Evolutionary conservation across 2,797 vertebrate species (phyloP), one percentile per base, ranked within the genome.

Genomic region (Scarus forsteni): DNA sequence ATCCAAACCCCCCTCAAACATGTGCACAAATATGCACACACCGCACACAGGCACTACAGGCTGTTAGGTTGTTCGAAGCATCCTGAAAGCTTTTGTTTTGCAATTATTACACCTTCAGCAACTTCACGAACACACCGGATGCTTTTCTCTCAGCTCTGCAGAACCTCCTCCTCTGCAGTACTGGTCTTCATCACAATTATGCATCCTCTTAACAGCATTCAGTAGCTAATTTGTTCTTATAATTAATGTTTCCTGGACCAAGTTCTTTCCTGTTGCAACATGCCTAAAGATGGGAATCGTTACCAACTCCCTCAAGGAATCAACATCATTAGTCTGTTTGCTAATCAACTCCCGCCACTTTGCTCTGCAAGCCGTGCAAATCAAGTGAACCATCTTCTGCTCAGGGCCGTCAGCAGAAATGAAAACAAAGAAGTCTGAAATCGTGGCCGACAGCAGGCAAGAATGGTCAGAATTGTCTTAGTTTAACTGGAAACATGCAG

Each of bases 31-130:
- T 76, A 65, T 10, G 14, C 59, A 70, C 44, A 54, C 58, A 43
- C 74, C 57, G 65, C 56, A 63, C 49, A 59, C 16, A 36, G 14
- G 59, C 19, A 70, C 51, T 53, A 51, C 53, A 36, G 69, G 68
- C 53, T 64, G 59, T 66, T 70, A 51, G 55, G 40, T 39, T 40
- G 19, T 38, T 58, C 0, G 18, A 38, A 65, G 60, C n/a, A 77
- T 19, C 58, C 69, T 48, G 38, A 55, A 58, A 82, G 70, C 70
- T 71, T 71, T 73, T 74, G 73, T 81, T 80, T 75, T 57, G 51
- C 68, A 60, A 65, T 54, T 57, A 10, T 19, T 60, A 60, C 66
- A 63, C 62, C 73, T 57, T 8, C 35, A 85, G 66, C 46, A 38
- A 43, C 76, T 69, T 27, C 11, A 6, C 6, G n/a, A 56, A 66